Base-by-base conservation (phyloP, 2,888 invertebrate species). In the Lithosia quadra region DNA sequence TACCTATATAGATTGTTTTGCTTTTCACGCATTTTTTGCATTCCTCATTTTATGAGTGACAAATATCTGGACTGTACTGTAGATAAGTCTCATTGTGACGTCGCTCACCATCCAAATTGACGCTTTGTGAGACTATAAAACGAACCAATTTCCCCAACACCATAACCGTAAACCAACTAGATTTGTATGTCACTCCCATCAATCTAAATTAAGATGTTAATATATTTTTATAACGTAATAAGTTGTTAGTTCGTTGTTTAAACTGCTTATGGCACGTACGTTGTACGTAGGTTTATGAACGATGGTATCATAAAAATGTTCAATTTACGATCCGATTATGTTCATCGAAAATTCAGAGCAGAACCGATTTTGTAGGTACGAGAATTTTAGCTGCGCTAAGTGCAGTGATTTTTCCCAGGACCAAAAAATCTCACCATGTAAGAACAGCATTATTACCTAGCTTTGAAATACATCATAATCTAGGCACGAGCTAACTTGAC, bases 271-370 rank as follows among this genome's bases (percentile, higher is more conserved):
- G 70, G 79, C 75, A 76, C 73, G 56, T 74, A 72, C 70, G 72
- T 67, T 72, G 68, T 69, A 57, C 60, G 53, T 43, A 77, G 68
- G 60, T 77, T 74, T 72, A 69, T 72, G 71, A 75, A 77, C 67
- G 71, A 79, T 73, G 65, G 58, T 36, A 57, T 73, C 77, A 67
- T 82, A 80, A 83, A 84, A 78, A 76, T 74, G 73, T 79, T 73
- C 72, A 80, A 80, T 84, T 84, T 81, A 84, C 78, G 81, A 80
- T 69, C 71, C 71, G 72, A 77, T 77, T 80, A 78, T 72, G 75
- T 80, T 77, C 77, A 71, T 79, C 69, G 71, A 68, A 77, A 78
- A 77, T 83, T 74, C 66, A 76, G 73, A 77, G 77, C 80, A 81
- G 82, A 83, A 81, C 72, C 68, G 75, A 64, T 76, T 76, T 77